These are phyloP conservation scores for Dolichopus griseipennis DNA, from an alignment of 2,888 invertebrate genomes.

Conservation along the genomic window DNA sequence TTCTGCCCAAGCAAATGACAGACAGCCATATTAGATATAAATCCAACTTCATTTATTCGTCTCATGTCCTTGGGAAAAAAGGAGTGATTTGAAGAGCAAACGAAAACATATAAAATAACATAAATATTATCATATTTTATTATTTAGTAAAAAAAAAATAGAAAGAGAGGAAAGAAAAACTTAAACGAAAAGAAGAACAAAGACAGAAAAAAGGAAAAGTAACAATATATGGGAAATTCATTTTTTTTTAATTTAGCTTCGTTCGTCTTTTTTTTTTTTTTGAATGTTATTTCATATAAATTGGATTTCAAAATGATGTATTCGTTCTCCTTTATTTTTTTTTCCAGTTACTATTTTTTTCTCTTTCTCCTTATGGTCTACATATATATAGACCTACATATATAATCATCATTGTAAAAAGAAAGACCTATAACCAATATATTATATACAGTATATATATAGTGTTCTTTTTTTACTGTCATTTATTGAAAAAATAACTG, in stretches of 20 bases:
- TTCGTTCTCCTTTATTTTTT: background rate
- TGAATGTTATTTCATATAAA: background rate
- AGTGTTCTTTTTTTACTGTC: too few species aligned
- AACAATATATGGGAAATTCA: background rate
- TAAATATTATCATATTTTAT: too few species aligned
- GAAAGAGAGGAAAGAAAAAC: background rate
- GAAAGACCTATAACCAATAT: background rate
- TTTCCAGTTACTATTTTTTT: background rate
- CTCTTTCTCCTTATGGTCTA: background rate
- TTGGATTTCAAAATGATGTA: slow-evolving; percentile 1
- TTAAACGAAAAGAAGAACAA: background rate
- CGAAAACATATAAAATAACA: too few species aligned
- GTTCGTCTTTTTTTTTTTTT: too few species aligned
- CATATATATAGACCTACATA: background rate
- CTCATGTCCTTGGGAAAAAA: too few species aligned
- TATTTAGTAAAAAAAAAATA: background rate
- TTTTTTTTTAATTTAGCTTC: background rate
- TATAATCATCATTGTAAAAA: background rate
- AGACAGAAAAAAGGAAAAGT: background rate
- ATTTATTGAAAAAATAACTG: background rate
- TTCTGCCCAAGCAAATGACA: too few species aligned
- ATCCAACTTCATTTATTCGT: too few species aligned
- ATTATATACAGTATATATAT: too few species aligned
- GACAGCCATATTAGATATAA: too few species aligned
- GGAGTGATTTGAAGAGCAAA: too few species aligned